phyloP scores from a whole-genome alignment of 1,140 invertebrate genomes.

The Thaumatotibia leucotreta region DNA sequence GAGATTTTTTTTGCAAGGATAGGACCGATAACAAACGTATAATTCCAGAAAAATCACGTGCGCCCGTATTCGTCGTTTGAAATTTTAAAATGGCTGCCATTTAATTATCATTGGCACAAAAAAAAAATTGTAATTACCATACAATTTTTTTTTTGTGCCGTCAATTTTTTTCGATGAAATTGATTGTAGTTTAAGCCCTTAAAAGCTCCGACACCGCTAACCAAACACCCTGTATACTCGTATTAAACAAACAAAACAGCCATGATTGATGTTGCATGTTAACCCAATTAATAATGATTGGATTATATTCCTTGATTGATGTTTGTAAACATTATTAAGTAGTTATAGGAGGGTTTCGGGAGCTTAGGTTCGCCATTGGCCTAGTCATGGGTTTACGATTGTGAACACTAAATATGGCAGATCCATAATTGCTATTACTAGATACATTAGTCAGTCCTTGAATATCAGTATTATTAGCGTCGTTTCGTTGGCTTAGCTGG shows the following conservation, averaged over 20 bases:
- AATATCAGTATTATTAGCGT: neutral
- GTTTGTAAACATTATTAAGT: neutral
- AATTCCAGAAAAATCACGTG: too few species aligned
- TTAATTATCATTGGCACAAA: too few species aligned
- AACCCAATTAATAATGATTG: neutral
- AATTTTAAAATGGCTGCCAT: too few species aligned
- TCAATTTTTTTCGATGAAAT: too few species aligned
- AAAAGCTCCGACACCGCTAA: too few species aligned
- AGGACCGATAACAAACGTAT: too few species aligned
- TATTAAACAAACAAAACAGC: neutral
- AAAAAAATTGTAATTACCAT: too few species aligned
- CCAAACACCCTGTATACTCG: too few species aligned
- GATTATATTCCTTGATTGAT: neutral
- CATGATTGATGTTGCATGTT: neutral
- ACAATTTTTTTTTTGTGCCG: too few species aligned
- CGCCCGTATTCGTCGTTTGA: too few species aligned
- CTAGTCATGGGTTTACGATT: neutral
- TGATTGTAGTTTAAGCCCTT: too few species aligned
- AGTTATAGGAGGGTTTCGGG: neutral
- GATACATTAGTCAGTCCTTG: neutral
- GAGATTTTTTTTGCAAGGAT: too few species aligned
- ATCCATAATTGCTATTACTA: neutral
- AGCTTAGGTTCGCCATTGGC: neutral
- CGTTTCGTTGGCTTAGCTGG: neutral
- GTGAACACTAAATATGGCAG: neutral